A percentile compares a stretch with the other conserved stretches of the same genome.
These are phyloP conservation scores for Acanthiza pusilla DNA, from an alignment of 2,797 vertebrate genomes.

Conservation along the genomic window DNA sequence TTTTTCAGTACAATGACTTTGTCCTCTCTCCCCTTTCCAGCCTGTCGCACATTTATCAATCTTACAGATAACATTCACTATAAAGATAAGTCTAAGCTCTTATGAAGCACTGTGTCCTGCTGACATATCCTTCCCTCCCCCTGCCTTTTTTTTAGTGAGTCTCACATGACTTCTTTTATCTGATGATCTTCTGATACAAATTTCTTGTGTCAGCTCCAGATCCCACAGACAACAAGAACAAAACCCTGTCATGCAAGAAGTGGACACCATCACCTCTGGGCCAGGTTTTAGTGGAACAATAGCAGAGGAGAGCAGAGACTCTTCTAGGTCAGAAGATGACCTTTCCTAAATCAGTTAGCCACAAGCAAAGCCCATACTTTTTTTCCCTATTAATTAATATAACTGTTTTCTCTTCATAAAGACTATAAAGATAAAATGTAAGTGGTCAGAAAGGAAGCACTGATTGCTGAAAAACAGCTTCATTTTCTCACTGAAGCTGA, in stretches of 20 bases:
- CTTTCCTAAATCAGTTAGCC: neutral
- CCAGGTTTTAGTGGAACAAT: neutral
- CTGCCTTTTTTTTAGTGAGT: neutral
- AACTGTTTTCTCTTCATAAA: neutral
- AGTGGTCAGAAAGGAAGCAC: neutral
- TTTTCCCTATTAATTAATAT: neutral
- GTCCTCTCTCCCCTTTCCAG: conserved; percentile 41
- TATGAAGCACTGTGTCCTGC: neutral
- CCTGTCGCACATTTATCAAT: conserved; percentile 22
- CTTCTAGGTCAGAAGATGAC: neutral
- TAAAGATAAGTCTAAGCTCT: conserved; percentile 1
- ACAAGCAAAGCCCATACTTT: rapidly evolving
- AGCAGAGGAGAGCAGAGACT: neutral
- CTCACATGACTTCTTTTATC: conserved; percentile 27
- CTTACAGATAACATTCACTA: conserved; percentile 5
- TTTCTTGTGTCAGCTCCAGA: conserved; percentile 23
- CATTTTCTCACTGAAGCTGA: neutral
- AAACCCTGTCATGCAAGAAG: neutral
- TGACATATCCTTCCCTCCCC: neutral
- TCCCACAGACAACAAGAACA: neutral
- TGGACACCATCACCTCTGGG: neutral
- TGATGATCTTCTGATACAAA: conserved; percentile 33
- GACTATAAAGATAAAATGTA: neutral
- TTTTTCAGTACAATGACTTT: conserved; percentile 62
- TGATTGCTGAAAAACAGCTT: neutral